Conservation (phyloP, 2,113 vertebrate species). For the Ovis canadensis region DNA sequence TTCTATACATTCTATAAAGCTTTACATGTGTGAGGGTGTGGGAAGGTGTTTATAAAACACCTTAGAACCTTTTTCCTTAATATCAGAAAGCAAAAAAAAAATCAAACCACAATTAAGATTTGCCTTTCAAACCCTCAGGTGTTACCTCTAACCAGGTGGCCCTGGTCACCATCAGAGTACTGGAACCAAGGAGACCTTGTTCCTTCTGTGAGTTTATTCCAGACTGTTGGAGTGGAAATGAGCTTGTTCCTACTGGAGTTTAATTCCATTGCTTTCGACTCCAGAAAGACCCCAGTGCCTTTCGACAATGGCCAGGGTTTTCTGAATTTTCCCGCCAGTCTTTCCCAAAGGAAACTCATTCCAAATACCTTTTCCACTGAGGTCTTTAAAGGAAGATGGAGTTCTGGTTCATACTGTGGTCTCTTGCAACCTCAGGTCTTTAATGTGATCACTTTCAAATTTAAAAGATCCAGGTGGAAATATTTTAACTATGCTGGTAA, state of each 20-base stretch:
- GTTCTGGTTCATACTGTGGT: constrained; percentile 73
- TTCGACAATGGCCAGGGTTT: constrained; percentile 35
- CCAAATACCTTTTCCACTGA: constrained; percentile 35
- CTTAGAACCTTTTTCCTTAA: constrained; percentile 22
- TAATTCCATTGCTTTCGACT: constrained; percentile 2
- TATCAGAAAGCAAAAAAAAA: not conserved
- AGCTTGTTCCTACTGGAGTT: constrained; percentile 12
- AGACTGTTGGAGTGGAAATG: not conserved
- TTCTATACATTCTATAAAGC: constrained; percentile 54
- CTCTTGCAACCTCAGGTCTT: constrained; percentile 81
- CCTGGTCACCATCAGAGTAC: constrained; percentile 20
- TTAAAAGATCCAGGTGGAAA: constrained; percentile 71
- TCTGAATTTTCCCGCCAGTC: constrained; percentile 24
- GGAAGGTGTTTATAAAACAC: constrained; percentile 37
- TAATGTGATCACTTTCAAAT: constrained; percentile 69
- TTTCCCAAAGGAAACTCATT: constrained; percentile 50
- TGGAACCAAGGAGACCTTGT: not conserved
- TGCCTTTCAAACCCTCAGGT: constrained; percentile 68
- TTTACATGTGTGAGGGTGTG: constrained; percentile 52
- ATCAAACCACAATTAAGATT: constrained; percentile 33
- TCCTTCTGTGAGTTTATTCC: not conserved
- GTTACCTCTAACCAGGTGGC: constrained; percentile 10
- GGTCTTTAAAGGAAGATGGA: constrained; percentile 60
- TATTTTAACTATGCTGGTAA: constrained; percentile 74
- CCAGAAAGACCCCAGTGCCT: constrained; percentile 48